phyloP scores from a whole-genome alignment of 2,888 invertebrate species.

The Cheiracanthium punctorium region DNA sequence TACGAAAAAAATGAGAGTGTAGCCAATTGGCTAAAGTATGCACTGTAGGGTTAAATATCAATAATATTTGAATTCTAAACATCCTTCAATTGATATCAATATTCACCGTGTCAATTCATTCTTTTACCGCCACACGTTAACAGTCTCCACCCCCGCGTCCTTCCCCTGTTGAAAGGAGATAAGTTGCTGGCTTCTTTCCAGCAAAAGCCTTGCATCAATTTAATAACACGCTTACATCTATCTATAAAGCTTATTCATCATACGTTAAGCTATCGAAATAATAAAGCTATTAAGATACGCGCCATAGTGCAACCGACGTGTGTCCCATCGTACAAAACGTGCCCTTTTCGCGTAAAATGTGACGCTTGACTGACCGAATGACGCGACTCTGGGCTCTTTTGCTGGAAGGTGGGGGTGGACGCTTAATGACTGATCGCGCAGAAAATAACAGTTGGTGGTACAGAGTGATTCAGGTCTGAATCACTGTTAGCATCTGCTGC shows the following conservation, averaged over 20 bases:
- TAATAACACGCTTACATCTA: no score
- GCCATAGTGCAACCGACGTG: constrained; percentile 23
- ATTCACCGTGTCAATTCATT: no score
- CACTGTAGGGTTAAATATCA: no score
- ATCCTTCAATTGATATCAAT: no score
- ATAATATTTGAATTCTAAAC: no score
- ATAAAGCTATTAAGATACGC: constrained; percentile 43
- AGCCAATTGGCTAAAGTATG: no score
- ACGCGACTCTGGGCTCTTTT: constrained; percentile 28
- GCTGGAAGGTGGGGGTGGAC: constrained; percentile 29
- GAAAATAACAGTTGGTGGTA: constrained; percentile 24
- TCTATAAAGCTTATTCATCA: no score
- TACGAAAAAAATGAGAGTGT: no score
- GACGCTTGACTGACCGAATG: constrained; percentile 62
- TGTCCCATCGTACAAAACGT: constrained; percentile 37
- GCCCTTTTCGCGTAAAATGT: constrained; percentile 25
- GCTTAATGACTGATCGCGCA: constrained; percentile 35
- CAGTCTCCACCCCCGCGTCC: no score
- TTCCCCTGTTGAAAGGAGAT: not conserved
- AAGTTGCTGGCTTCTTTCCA: constrained; percentile 3
- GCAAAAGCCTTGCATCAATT: no score
- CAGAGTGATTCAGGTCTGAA: constrained; percentile 49
- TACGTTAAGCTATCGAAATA: constrained; percentile 9
- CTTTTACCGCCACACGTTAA: no score
- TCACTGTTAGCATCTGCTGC: constrained; percentile 48